These are phyloP conservation scores for Bothrops jararaca DNA, from an alignment of 2,113 vertebrate species.

Conservation along the genomic window DNA sequence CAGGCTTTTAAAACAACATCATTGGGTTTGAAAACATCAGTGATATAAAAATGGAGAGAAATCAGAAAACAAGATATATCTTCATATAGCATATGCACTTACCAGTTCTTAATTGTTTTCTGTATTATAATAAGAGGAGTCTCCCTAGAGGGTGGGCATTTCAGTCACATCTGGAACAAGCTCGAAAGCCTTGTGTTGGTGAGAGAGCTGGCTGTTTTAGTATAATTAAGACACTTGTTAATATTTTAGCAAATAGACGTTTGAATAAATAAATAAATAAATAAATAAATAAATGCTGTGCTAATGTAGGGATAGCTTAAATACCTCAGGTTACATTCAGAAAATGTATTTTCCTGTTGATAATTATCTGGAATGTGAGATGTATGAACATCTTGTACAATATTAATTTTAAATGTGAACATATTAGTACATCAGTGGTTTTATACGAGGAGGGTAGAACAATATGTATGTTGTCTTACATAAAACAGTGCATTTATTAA, in stretches of 20 bases:
- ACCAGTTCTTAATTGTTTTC: neutral
- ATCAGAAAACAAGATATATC: neutral
- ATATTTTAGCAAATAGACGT: neutral
- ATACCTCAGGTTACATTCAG: neutral
- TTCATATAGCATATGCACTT: neutral
- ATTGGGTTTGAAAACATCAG: neutral
- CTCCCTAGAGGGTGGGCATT: neutral
- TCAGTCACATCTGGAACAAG: neutral
- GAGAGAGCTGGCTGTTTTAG: neutral
- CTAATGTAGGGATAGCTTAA: neutral
- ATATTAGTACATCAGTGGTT: neutral
- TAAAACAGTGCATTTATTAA: neutral
- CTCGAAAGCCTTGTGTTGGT: neutral
- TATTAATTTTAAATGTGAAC: neutral
- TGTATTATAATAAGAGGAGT: neutral
- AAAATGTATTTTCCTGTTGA: neutral
- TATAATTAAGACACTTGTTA: neutral
- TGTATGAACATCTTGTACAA: neutral
- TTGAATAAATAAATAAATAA: too few species aligned
- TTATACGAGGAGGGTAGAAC: neutral
- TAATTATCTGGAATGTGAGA: neutral
- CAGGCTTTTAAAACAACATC: neutral
- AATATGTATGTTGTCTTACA: neutral
- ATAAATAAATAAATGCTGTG: too few species aligned
- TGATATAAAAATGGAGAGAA: neutral